A percentile compares a stretch with the other conserved stretches of the same genome.
phyloP scores from a whole-genome alignment of 2,888 invertebrate genomes.

The Artemia sinica region DNA sequence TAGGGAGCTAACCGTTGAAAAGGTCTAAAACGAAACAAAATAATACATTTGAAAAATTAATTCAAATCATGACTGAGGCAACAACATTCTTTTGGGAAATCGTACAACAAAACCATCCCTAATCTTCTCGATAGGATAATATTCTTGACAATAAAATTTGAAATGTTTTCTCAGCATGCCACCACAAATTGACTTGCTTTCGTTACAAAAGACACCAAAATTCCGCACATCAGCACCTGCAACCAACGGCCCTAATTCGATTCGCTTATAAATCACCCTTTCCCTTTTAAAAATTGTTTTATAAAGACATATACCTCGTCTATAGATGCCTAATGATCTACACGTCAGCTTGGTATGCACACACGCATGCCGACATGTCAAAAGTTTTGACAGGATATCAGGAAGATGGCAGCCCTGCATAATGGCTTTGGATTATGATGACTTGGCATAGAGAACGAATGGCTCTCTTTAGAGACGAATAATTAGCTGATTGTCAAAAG shows the following conservation, averaged over 20 bases:
- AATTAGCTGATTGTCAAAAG: slow-evolving; percentile 4
- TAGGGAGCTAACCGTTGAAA: too few relatives aligned
- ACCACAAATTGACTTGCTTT: slow-evolving; percentile 12
- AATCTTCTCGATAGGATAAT: too few relatives aligned
- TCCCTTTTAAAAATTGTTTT: slow-evolving; percentile 5
- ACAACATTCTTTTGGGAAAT: too few relatives aligned
- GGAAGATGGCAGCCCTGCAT: slow-evolving; percentile 4
- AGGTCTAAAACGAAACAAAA: too few relatives aligned
- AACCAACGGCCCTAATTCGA: slow-evolving; percentile 4
- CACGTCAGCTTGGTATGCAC: slow-evolving; percentile 4
- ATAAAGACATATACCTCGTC: slow-evolving; percentile 11
- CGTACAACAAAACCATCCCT: too few relatives aligned
- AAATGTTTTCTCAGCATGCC: slow-evolving; percentile 8
- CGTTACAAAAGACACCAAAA: slow-evolving; percentile 10
- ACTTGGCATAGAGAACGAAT: background rate
- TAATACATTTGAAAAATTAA: too few relatives aligned
- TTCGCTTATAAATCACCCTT: slow-evolving; percentile 13
- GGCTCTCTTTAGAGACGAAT: background rate
- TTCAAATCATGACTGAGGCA: too few relatives aligned
- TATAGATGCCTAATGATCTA: slow-evolving; percentile 9
- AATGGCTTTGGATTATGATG: slow-evolving; percentile 8
- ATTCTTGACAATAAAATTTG: background rate
- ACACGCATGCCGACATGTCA: slow-evolving; percentile 7
- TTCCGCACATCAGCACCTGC: slow-evolving; percentile 13
- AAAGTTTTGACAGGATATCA: slow-evolving; percentile 11